Evolutionary conservation across 2,797 vertebrate genomes (phyloP).

Genomic region (Anguilla pacifica): DNA sequence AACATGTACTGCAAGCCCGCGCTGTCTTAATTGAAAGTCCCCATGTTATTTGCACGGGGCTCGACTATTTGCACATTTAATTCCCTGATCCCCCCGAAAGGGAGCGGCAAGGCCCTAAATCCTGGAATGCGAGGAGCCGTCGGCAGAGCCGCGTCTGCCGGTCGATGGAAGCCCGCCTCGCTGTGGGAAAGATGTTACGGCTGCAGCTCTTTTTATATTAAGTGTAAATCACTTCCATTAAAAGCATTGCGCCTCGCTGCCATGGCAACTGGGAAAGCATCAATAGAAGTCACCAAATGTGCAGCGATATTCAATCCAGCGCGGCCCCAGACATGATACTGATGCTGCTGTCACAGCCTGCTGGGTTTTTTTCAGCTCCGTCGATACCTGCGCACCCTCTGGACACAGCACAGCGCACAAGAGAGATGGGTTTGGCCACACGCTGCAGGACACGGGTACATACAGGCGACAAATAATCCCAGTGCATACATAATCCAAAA

Average conservation of each 20-base stretch:
- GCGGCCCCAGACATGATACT: constrained; percentile 48
- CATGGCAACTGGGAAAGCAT: constrained; percentile 56
- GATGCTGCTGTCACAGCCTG: constrained; percentile 52
- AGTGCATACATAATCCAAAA: constrained; percentile 43
- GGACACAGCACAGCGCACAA: constrained; percentile 23
- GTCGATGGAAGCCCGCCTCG: constrained; percentile 44
- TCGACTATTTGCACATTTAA: neutral
- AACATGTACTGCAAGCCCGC: neutral
- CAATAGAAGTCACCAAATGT: constrained; percentile 50
- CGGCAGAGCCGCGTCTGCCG: constrained; percentile 22
- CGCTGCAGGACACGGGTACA: constrained; percentile 23
- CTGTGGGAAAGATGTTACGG: constrained; percentile 45
- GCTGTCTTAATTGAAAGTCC: constrained; percentile 45
- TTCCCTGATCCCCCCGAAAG: neutral
- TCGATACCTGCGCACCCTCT: constrained; percentile 50
- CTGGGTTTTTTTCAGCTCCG: constrained; percentile 42
- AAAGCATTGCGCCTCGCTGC: constrained; percentile 49
- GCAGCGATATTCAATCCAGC: constrained; percentile 46
- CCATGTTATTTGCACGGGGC: neutral
- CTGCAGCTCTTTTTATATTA: constrained; percentile 49
- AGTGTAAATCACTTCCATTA: constrained; percentile 56
- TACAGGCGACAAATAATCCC: constrained; percentile 41
- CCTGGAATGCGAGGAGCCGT: neutral
- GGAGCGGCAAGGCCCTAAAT: neutral
- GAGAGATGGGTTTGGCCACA: constrained; percentile 40